Conservation (phyloP, 2,113 vertebrate genomes). For the Ochotona princeps region DNA sequence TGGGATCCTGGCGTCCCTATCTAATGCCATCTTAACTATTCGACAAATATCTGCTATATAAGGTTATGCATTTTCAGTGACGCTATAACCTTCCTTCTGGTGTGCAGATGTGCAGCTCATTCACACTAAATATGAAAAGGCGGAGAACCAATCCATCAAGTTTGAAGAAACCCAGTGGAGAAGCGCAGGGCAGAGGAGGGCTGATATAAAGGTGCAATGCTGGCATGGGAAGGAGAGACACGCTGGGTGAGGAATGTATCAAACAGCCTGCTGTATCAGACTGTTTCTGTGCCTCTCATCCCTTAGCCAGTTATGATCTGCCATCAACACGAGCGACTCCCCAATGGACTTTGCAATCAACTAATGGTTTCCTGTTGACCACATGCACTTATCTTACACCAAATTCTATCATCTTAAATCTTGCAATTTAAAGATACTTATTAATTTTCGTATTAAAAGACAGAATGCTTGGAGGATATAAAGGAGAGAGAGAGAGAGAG, state of each 20-base stretch:
- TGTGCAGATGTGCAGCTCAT: not conserved
- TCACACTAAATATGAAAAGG: not conserved
- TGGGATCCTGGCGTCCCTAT: no score
- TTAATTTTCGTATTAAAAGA: no score
- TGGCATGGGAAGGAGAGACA: not conserved
- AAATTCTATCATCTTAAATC: not conserved
- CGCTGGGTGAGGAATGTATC: not conserved
- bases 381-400: not conserved
- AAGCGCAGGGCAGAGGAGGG: rapidly evolving
- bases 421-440: not conserved
- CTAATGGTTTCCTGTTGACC: not conserved
- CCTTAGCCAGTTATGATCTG: not conserved
- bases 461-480: no score
- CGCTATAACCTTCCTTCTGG: not conserved
- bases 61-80: not conserved
- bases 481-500: no score
- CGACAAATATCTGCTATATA: not conserved
- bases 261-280: no score
- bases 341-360: not conserved
- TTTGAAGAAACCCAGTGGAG: not conserved
- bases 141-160: not conserved
- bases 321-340: not conserved
- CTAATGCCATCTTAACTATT: no score
- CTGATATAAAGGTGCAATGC: not conserved
- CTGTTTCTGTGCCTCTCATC: not conserved